Base-by-base conservation (phyloP, 2,888 invertebrate genomes). In the Hyposoter dolosus region DNA sequence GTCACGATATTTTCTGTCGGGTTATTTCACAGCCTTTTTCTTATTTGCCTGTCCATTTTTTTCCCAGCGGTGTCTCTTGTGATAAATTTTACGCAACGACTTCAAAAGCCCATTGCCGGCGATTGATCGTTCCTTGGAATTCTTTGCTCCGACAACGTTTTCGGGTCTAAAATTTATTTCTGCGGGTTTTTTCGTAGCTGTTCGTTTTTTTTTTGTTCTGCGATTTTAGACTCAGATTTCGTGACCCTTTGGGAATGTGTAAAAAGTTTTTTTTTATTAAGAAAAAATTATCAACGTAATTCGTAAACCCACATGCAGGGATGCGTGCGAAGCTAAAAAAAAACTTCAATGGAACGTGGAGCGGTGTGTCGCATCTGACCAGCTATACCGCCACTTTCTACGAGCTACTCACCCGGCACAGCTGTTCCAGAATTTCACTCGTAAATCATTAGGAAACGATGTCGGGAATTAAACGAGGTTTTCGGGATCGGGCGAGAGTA, bases 1-100 rank as follows among this genome's bases (percentile, higher is more conserved):
- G 86, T 87, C 83, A 79, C 84, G 83, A 87, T 88, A 86, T 85
- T 88, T 89, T 85, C 69, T 85, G 71, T 68, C 84, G 56, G 79
- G 72, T 82, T 40, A 40, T 40, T 86, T 77, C 56, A 6, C 35
- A 85, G 72, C 28, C 17, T 53, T 81, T 60, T 45, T 28, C 32
- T 56, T 56, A 40, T 66, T n/a, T 68, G 32, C 3, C 23, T 43
- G 5, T 68, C 43, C 23, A 43, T 43, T 19, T n/a, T 45, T 45
- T 66, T 43, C 69, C 60, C 32, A 45, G 19, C 66, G 28, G 65
- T 63, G 3, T 69, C 60, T 23, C 65, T 53, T 32, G 40, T 19
- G 23, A 10, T 15, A 40, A 69, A 45, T 23, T 19, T 23, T 23
- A 45, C 23, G 23, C 43, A 28, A 23, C 43, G 45, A 60, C 23